Evolutionary conservation across 2,797 vertebrate genomes (phyloP), one percentile per base, ranked within the genome.

Genomic region (Anas capensis): DNA sequence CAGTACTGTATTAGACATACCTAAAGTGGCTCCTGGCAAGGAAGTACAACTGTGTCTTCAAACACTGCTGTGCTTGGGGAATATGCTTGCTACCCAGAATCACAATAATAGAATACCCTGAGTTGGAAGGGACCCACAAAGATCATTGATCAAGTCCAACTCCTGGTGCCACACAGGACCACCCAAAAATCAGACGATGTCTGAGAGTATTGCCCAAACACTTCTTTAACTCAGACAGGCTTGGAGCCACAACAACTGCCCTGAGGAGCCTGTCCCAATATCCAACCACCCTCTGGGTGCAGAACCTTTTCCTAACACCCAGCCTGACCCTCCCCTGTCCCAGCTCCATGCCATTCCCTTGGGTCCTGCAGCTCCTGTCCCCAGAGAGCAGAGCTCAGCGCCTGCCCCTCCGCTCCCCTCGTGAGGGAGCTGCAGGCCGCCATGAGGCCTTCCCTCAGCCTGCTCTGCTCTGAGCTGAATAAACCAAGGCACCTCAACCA

Each of bases 1-100:
- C 60, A 46, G 56, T 57, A 48, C 51, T 1, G 0, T 6, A 2
- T 56, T 56, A 51, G 68, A 36, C 0, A 1, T 36, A 26, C 38
- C 8, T 71, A 7, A 38, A 70, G 9, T 53, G 26, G 34, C 19
- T 53, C 19, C 49, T 70, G 33, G 49, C 26, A 38, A 77, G 51
- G 66, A 82, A 38, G 33, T 40, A 31, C 4, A 26, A 4, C 14
- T 48, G 0, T 49, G 8, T 75, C 62, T 53, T 29, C 26, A 1
- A 38, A 31, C 40, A 14, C 17, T 40, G 46, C 27, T 70, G 16
- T 70, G 68, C 36, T 57, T 71, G 38, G 56, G 40, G 31, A n/a
- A 17, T 71, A 4, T 15, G 3, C 8, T 38, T 71, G 19, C n/a
- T 71, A 21, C 48, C 8, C 34, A 44, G 34, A 64, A 21, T 40